Base-by-base conservation (phyloP, 30 jellyfish, hydroid and myxozoan species). In the Hydractinia symbiolongicarpus region DNA sequence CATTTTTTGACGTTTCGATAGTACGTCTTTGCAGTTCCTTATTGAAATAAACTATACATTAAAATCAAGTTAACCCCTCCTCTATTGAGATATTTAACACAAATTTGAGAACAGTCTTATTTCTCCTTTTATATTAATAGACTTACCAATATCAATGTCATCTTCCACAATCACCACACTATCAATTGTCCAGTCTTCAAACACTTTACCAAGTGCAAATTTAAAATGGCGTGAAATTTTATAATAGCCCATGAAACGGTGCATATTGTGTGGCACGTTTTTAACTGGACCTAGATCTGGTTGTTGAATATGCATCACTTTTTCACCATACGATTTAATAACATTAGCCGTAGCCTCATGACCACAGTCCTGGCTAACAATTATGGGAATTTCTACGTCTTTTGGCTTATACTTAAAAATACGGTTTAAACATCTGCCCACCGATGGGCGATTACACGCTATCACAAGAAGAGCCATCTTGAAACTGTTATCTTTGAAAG, bases 311-410 rank as follows among this genome's bases (percentile, higher is more conserved):
- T 79, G 84, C n/a, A 55, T 85, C 11, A 94, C 79, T 77, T 85
- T 76, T 13, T 84, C 82, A 17, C 99, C 99, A 78, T 94, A 94
- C 6, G 96, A 81, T 74, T 56, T 66, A 15, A 94, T 94, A 15
- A 94, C 99, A 30, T 82, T 79, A 55, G 91, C 95, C 11, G 99
- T 94, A 56, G 90, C 83, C 21, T 55, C 71, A 85, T 94, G 87
- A 0, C 99, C 99, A 81, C 99, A 94, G 69, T 94, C 99, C 79
- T 94, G 99, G 61, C 99, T 94, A 13, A 94, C 99, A 54, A 94
- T 70, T n/a, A 94, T 86, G 40, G 96, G 96, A 49, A 94, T 76
- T 17, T 88, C 82, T 6, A 81, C 75, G 60, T 74, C 76, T 55
- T 70, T 53, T 7, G 99, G 99, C 60, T 88, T 94, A 44, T 78